Percentiles rank a stretch among this genome's conserved stretches.
phyloP scores from a whole-genome alignment of 2,888 invertebrate genomes.

The Craniophora ligustri region DNA sequence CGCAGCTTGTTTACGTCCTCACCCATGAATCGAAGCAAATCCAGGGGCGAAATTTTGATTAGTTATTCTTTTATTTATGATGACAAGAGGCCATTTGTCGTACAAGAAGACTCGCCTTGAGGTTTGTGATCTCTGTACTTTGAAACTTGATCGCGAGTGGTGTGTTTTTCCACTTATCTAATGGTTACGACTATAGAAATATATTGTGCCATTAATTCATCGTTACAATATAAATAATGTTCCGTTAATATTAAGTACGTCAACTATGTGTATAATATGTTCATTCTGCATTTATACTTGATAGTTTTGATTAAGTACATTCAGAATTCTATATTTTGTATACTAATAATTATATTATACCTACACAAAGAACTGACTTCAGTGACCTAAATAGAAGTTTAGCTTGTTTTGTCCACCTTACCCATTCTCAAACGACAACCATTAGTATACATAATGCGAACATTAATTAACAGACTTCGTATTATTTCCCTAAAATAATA shows the following conservation, averaged over 20 bases:
- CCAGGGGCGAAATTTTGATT: conserved; percentile 76
- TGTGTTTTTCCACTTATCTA: conserved; percentile 32
- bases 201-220: conserved; percentile 19
- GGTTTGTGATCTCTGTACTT: conserved; percentile 29
- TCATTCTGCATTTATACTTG: too few relatives aligned
- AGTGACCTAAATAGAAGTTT: not conserved
- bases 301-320: conserved; percentile 16
- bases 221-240: conserved; percentile 20
- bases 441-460: too few relatives aligned
- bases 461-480: conserved; percentile 23
- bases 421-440: too few relatives aligned
- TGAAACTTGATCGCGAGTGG: conserved; percentile 29
- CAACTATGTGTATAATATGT: too few relatives aligned
- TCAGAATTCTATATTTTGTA: too few relatives aligned
- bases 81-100: conserved; percentile 65
- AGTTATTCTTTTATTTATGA: conserved; percentile 76
- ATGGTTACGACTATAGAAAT: conserved; percentile 20
- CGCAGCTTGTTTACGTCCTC: conserved; percentile 76
- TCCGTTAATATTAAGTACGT: too few relatives aligned
- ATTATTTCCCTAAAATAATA: conserved; percentile 39
- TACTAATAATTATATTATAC: too few relatives aligned
- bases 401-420: too few relatives aligned
- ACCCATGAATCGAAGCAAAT: conserved; percentile 73
- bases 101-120: conserved; percentile 28
- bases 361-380: too few relatives aligned